Evolutionary conservation across 2,888 invertebrate species (phyloP), one percentile per base, ranked within the genome.

Genomic region (Ennomos fuscantarius): DNA sequence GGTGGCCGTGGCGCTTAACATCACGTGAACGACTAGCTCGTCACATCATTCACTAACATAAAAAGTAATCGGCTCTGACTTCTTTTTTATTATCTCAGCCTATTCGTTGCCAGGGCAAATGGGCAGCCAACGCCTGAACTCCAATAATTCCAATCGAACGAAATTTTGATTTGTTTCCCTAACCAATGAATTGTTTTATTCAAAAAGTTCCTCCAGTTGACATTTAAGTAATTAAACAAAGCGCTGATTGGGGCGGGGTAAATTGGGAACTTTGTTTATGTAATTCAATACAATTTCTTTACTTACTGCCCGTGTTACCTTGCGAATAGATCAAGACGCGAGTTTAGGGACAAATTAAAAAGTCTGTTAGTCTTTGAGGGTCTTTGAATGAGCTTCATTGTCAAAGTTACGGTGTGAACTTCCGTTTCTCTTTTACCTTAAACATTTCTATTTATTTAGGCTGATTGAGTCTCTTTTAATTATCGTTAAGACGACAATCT

Each of bases 101-200:
- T 65, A 69, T 73, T 76, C 70, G 65, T 74, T 69, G 68, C 55
- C 65, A 71, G 72, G 70, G 69, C 65, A 77, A 74, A 73, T 62
- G 62, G 50, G 53, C 61, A 51, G 54, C 11, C 34, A 48, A 37
- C 40, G 55, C 53, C 40, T 47, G 52, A 66, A 57, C 61, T 63
- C 55, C 66, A 70, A 70, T 69, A 70, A 64, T 63, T 51, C 63
- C 61, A 62, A 71, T 69, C 67, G 64, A 65, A 62, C 62, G 59
- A 59, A 49, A 66, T 66, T 70, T 67, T 59, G 62, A 70, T 69
- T 74, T 70, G 68, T 63, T 65, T 61, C 33, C 44, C 53, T 42
- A 58, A 50, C 50, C 56, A 70, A 69, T 69, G 67, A 68, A 64
- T 65, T 68, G 69, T 68, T 69, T 71, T 68, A 76, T 71, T 73